These are phyloP conservation scores for Spheniscus mendiculus DNA, from an alignment of 2,113 vertebrate species.

Conservation along the genomic window DNA sequence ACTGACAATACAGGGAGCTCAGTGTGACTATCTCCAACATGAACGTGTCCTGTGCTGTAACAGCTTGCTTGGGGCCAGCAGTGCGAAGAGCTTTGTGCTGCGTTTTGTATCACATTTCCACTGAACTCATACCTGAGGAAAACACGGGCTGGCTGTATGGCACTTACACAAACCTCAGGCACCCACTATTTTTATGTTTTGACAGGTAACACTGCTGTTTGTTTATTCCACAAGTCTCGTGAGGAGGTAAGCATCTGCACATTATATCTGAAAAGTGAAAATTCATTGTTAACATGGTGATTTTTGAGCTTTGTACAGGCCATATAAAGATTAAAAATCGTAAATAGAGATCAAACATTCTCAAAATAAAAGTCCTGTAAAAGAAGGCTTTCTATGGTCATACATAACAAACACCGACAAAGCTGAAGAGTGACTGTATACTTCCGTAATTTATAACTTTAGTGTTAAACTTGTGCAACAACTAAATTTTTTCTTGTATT, in stretches of 20 bases:
- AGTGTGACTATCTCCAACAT: accelerated
- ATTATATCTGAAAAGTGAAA: neutral
- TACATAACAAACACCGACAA: neutral
- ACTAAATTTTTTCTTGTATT: neutral
- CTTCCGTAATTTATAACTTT: neutral
- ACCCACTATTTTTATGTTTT: neutral
- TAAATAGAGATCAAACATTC: neutral
- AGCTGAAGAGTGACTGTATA: neutral
- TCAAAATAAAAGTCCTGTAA: neutral
- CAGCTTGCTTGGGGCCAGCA: neutral
- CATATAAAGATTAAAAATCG: neutral
- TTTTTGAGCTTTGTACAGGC: neutral
- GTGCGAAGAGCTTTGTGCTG: neutral
- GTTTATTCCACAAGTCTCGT: neutral
- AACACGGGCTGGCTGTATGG: neutral
- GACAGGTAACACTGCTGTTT: neutral
- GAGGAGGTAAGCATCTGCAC: neutral
- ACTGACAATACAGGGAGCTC: neutral
- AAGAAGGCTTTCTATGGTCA: neutral
- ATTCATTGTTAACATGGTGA: neutral
- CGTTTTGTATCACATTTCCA: neutral
- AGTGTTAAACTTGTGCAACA: neutral
- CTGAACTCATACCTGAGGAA: neutral
- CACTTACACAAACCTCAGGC: neutral
- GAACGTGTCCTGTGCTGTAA: neutral